phyloP scores from a whole-genome alignment of 64 coral and sea anemone species.

The Exaiptasia diaphana region DNA sequence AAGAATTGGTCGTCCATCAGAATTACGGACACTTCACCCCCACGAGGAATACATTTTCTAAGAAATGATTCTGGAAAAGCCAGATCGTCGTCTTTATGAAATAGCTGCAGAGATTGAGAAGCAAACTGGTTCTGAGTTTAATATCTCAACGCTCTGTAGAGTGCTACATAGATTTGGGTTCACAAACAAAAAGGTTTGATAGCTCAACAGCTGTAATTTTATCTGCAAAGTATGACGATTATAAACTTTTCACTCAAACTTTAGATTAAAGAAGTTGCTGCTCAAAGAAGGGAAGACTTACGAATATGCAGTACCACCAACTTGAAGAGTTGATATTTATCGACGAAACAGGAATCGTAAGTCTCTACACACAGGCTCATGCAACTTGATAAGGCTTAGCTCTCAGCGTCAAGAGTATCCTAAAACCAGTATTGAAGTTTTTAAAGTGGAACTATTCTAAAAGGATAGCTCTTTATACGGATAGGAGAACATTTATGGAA shows the following conservation, averaged over 20 bases:
- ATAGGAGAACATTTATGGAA: no score
- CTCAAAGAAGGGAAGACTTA: slow-evolving; percentile 17
- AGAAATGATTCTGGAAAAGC: slow-evolving; percentile 21
- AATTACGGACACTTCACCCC: slow-evolving; percentile 4
- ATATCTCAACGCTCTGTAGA: slow-evolving; percentile 37
- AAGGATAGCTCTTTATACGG: no score
- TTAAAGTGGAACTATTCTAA: no score
- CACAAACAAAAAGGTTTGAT: slow-evolving; percentile 36
- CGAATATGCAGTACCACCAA: not conserved
- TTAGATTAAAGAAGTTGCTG: not conserved
- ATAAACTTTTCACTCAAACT: no score
- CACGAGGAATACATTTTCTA: slow-evolving; percentile 51
- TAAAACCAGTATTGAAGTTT: no score
- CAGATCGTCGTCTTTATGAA: slow-evolving; percentile 8
- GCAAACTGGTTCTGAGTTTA: slow-evolving; percentile 25
- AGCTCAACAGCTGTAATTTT: no score
- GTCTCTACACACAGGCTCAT: no score
- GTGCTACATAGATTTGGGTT: slow-evolving; percentile 12
- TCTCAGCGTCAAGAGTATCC: no score
- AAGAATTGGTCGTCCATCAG: slow-evolving; percentile 32
- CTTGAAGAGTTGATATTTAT: slow-evolving; percentile 30
- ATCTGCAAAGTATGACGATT: no score
- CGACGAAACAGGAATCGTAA: slow-evolving; percentile 35
- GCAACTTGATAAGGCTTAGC: no score
- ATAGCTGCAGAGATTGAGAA: not conserved